Evolutionary conservation across 2,113 vertebrate genomes (phyloP).

Genomic region (Aphyosemion australe): DNA sequence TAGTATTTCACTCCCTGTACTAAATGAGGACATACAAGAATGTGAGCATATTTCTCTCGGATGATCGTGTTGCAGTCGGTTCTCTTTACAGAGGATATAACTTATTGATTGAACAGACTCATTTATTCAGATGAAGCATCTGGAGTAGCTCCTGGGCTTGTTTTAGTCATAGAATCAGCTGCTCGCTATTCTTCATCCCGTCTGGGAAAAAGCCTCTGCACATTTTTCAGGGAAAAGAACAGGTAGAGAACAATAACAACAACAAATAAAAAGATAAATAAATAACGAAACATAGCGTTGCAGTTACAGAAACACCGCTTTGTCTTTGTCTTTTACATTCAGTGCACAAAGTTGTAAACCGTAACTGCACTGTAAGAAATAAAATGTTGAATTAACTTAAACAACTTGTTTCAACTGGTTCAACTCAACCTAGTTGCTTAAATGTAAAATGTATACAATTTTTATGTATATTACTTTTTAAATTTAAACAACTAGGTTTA

Average conservation of each 20-base stretch:
- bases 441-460: too few species aligned
- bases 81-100: constrained; percentile 61
- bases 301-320: constrained; percentile 3
- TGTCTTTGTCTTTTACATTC: neutral
- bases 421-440: too few species aligned
- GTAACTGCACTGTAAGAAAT: too few species aligned
- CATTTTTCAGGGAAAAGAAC: constrained; percentile 1
- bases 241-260: neutral
- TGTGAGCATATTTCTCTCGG: too few species aligned
- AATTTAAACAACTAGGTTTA: too few species aligned
- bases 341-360: too few species aligned
- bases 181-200: constrained; percentile 1
- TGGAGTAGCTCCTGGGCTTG: constrained; percentile 57
- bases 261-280: neutral
- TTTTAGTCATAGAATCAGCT: constrained; percentile 60
- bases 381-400: too few species aligned
- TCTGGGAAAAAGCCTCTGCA: constrained; percentile 20
- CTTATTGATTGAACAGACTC: constrained; percentile 77
- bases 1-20: neutral
- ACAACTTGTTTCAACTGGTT: too few species aligned
- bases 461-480: too few species aligned
- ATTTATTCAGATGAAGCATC: constrained; percentile 71
- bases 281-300: neutral
- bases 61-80: constrained; percentile 40
- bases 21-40: constrained; percentile 8